Evolutionary conservation across 2,888 invertebrate genomes (phyloP).

Genomic region (Endotricha flammealis): DNA sequence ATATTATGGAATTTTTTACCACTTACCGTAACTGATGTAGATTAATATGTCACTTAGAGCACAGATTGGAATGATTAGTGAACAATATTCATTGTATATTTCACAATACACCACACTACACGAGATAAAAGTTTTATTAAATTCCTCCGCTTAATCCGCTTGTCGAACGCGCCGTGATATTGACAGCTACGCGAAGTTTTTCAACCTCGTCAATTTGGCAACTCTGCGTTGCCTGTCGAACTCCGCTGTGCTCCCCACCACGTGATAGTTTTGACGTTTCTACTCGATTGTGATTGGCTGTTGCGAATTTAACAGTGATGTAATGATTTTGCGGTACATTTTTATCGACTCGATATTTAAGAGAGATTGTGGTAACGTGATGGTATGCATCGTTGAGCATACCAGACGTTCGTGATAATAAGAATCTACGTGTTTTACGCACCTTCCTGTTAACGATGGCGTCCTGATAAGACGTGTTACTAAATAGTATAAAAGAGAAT

Average conservation of each 20-base stretch:
- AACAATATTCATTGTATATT: conserved; percentile 62
- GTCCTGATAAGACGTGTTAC: too few species aligned
- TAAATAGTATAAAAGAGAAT: too few species aligned
- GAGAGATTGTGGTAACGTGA: too few species aligned
- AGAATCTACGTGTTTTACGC: too few species aligned
- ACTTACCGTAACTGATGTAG: conserved; percentile 43
- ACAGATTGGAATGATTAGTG: conserved; percentile 38
- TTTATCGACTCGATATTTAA: neutral
- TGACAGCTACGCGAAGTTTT: conserved; percentile 29
- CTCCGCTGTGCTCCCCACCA: conserved; percentile 30
- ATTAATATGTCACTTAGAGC: conserved; percentile 35
- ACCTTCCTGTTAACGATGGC: too few species aligned
- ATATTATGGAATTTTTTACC: conserved; percentile 11
- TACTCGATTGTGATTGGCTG: conserved; percentile 14
- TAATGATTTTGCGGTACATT: neutral
- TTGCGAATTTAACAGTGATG: neutral
- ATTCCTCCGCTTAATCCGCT: too few species aligned
- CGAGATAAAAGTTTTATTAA: conserved; percentile 35
- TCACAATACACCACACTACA: conserved; percentile 58
- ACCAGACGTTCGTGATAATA: too few species aligned
- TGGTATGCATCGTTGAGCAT: too few species aligned
- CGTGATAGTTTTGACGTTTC: conserved; percentile 29
- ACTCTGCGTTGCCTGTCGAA: neutral
- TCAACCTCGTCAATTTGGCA: conserved; percentile 16
- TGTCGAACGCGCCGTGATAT: conserved; percentile 40